phyloP scores from a whole-genome alignment of 2,797 vertebrate species.

The Sorex maritimensis region DNA sequence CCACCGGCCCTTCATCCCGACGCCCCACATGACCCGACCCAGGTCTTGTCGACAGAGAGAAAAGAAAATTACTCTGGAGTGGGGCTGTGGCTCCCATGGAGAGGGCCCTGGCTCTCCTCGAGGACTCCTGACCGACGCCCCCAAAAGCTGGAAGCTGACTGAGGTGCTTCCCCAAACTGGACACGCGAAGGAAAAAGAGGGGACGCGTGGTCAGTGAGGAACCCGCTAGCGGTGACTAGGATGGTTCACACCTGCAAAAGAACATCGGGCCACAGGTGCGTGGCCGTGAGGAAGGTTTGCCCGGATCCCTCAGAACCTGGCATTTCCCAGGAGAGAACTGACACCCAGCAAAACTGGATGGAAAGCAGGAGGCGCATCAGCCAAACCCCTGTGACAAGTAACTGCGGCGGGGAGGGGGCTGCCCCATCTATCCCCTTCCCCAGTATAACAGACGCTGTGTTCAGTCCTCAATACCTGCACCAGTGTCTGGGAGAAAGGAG shows the following conservation, averaged over 20 bases:
- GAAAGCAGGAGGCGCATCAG: constrained; percentile 49
- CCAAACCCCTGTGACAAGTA: constrained; percentile 25
- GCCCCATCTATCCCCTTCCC: background rate
- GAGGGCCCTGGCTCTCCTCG: too few species aligned
- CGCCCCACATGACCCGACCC: too few species aligned
- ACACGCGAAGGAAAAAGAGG: background rate
- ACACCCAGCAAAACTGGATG: background rate
- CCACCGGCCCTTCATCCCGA: too few species aligned
- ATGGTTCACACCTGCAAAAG: constrained; percentile 5
- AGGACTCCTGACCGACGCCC: too few species aligned
- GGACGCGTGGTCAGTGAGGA: background rate
- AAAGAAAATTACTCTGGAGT: too few species aligned
- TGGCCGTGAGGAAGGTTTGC: constrained; percentile 8
- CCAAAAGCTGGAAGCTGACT: too few species aligned
- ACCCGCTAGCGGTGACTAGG: constrained; percentile 29
- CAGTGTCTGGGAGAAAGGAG: background rate
- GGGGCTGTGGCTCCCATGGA: too few species aligned
- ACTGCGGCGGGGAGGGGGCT: background rate
- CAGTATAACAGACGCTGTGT: background rate
- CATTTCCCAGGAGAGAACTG: constrained; percentile 56
- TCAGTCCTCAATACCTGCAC: background rate
- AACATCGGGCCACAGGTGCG: constrained; percentile 40
- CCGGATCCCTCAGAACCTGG: constrained; percentile 67
- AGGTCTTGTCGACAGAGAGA: too few species aligned
- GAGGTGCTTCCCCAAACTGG: too few species aligned